These are phyloP conservation scores for Sigmodon hispidus DNA, from an alignment of 2,113 vertebrate genomes.

Conservation along the genomic window DNA sequence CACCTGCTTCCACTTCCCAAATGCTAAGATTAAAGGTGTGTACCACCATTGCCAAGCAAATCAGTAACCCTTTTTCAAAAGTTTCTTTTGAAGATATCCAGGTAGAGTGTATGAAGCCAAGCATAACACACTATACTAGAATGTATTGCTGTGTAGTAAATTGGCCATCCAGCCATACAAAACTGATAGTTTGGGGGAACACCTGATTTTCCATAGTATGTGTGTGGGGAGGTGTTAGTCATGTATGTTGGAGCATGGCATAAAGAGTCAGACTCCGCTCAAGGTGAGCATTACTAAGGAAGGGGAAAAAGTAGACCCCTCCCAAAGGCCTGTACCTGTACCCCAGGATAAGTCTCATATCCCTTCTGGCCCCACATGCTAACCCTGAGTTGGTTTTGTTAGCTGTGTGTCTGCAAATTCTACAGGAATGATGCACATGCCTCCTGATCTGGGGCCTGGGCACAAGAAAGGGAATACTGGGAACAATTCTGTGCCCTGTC, in stretches of 20 bases:
- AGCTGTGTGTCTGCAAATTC: slow-evolving; percentile 88
- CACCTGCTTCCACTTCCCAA: no score
- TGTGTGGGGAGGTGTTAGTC: no score
- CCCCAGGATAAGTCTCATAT: slow-evolving; percentile 82
- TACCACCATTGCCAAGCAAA: neutral
- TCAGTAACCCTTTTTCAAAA: neutral
- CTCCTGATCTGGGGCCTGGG: slow-evolving; percentile 87
- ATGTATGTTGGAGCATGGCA: neutral
- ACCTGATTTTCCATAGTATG: neutral
- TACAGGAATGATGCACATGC: slow-evolving; percentile 88
- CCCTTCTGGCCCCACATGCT: slow-evolving; percentile 88
- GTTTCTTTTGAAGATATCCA: neutral
- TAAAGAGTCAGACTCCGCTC: neutral
- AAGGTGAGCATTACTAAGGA: neutral
- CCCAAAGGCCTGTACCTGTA: slow-evolving; percentile 51
- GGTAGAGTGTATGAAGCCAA: neutral
- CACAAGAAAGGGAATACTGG: slow-evolving; percentile 82
- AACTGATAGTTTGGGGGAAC: neutral
- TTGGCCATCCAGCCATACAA: neutral
- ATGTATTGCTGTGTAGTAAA: neutral
- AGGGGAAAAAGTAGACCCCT: neutral
- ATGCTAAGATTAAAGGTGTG: neutral
- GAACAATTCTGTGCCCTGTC: slow-evolving; percentile 75
- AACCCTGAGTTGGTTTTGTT: slow-evolving; percentile 87
- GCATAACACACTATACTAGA: rapidly evolving